Evolutionary conservation across 2,113 vertebrate species (phyloP).

Genomic region (Tringa solitaria): DNA sequence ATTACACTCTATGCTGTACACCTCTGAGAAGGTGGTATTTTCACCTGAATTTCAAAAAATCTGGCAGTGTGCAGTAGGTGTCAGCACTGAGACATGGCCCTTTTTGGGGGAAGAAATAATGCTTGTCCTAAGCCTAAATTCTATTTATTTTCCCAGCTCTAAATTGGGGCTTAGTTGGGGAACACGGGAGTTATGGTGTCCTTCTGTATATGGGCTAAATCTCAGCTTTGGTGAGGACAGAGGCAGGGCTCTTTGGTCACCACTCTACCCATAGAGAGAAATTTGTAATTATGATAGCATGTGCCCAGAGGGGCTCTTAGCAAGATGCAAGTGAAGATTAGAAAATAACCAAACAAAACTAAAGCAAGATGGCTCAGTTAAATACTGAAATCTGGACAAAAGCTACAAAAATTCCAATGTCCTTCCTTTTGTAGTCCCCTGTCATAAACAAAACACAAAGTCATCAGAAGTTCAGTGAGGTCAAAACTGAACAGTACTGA

Average conservation of each 20-base stretch:
- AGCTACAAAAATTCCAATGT: neutral
- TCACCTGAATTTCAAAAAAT: neutral
- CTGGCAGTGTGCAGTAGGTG: neutral
- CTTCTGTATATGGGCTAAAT: neutral
- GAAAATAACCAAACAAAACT: neutral
- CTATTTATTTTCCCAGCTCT: neutral
- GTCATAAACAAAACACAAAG: neutral
- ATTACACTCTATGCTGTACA: neutral
- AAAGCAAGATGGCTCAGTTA: neutral
- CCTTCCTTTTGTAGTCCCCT: neutral
- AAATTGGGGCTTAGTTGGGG: accelerated
- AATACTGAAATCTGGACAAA: neutral
- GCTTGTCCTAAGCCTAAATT: neutral
- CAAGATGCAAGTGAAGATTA: neutral
- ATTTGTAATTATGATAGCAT: neutral
- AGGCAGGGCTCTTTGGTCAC: neutral
- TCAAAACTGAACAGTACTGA: neutral
- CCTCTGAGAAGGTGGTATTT: neutral
- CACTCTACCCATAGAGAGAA: neutral
- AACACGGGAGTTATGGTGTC: neutral
- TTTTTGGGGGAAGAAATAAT: neutral
- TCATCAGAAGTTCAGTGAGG: neutral
- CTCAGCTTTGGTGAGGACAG: neutral
- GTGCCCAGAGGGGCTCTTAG: neutral
- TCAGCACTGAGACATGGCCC: neutral